phyloP scores from a whole-genome alignment of 2,797 vertebrate species.

The Triplophysa yarkandensis region DNA sequence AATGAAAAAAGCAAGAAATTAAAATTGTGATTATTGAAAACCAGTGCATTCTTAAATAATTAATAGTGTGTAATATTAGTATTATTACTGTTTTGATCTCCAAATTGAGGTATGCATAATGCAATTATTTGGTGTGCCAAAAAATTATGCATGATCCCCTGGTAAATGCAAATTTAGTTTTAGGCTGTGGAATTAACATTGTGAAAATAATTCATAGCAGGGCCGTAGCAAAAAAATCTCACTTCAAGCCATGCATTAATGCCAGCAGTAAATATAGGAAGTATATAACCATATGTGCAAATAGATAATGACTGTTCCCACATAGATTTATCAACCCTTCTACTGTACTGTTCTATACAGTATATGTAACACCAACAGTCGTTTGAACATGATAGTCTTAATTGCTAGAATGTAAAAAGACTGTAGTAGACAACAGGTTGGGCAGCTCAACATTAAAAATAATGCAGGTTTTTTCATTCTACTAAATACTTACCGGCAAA shows the following conservation, averaged over 20 bases:
- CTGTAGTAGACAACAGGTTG: no score
- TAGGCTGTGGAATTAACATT: background rate
- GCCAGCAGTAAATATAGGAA: background rate
- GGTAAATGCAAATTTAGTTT: constrained; percentile 13
- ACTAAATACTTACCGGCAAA: background rate
- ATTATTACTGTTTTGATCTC: constrained; percentile 12
- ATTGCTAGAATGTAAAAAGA: no score
- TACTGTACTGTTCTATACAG: no score
- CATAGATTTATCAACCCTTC: background rate
- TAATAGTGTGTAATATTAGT: background rate
- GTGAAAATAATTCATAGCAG: no score
- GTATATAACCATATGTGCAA: background rate
- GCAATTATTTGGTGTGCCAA: constrained; percentile 6
- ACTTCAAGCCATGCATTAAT: background rate
- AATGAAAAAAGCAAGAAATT: background rate
- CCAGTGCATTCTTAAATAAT: background rate
- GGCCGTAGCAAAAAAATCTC: background rate
- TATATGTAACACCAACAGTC: no score
- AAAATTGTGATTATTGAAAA: background rate
- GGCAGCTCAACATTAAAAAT: no score
- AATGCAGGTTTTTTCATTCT: no score
- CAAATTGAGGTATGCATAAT: constrained; percentile 2
- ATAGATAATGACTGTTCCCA: background rate
- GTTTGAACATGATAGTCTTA: no score
- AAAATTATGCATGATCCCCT: constrained; percentile 11